phyloP scores from a whole-genome alignment of 1,140 invertebrate species.

The Heliconius melpomene region DNA sequence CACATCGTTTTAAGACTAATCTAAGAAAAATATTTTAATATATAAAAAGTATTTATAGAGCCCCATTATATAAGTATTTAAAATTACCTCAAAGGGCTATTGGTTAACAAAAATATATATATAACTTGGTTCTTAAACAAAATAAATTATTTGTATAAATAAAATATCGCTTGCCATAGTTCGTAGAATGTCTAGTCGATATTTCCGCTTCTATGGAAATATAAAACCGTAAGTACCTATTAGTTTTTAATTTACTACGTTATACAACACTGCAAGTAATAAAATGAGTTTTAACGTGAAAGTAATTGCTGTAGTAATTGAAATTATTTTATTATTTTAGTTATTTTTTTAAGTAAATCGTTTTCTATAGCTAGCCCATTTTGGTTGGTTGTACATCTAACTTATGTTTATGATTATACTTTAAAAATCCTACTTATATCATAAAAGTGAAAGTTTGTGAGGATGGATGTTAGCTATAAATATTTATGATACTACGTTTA shows the following conservation, averaged over 20 bases:
- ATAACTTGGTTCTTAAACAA: neutral
- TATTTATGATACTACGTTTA: no score
- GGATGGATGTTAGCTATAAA: no score
- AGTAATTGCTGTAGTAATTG: neutral
- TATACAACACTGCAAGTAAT: neutral
- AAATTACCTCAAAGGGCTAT: no score
- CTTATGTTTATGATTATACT: no score
- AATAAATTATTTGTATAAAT: neutral
- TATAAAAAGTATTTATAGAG: no score
- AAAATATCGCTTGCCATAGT: neutral
- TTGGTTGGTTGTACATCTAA: no score
- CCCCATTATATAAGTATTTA: no score
- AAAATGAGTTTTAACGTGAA: neutral
- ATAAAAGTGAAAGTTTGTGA: no score
- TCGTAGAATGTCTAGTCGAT: conserved; percentile 10
- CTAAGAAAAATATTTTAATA: no score
- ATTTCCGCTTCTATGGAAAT: conserved; percentile 10
- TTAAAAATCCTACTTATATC: no score
- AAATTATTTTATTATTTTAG: neutral
- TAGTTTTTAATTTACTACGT: conserved; percentile 8
- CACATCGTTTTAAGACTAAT: no score
- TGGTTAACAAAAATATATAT: neutral
- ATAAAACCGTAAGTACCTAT: conserved; percentile 5
- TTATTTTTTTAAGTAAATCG: neutral
- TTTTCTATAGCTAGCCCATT: neutral